Evolutionary conservation across 2,113 vertebrate species (phyloP).

Genomic region (Lanius ludovicianus): DNA sequence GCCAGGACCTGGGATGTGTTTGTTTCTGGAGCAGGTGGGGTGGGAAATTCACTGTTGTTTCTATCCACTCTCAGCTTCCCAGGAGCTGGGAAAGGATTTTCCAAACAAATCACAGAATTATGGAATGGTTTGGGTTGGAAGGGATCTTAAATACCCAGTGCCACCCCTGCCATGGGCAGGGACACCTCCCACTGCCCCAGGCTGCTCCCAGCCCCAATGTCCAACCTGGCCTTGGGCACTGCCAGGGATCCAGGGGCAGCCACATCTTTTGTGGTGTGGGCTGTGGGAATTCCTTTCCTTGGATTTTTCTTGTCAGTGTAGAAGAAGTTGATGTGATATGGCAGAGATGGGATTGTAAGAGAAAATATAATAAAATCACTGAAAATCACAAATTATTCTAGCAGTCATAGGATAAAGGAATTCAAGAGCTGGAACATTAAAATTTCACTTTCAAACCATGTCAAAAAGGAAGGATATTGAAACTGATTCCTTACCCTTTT

Average conservation of each 20-base stretch:
- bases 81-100: background rate
- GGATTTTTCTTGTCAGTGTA: background rate
- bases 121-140: background rate
- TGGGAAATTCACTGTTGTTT: background rate
- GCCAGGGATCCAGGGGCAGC: background rate
- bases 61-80: background rate
- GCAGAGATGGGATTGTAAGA: background rate
- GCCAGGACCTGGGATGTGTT: background rate
- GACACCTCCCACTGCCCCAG: background rate
- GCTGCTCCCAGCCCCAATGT: background rate
- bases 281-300: background rate
- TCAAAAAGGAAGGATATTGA: background rate
- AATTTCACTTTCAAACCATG: background rate
- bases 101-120: background rate
- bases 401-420: background rate
- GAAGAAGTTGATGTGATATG: background rate
- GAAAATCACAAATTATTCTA: background rate
- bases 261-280: background rate
- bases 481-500: background rate
- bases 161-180: background rate
- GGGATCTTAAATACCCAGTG: background rate
- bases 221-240: background rate
- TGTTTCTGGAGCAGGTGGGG: background rate
- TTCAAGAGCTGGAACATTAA: background rate
- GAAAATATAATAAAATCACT: background rate